Evolutionary conservation across 2,113 vertebrate species (phyloP).

Genomic region (Lonchura striata): DNA sequence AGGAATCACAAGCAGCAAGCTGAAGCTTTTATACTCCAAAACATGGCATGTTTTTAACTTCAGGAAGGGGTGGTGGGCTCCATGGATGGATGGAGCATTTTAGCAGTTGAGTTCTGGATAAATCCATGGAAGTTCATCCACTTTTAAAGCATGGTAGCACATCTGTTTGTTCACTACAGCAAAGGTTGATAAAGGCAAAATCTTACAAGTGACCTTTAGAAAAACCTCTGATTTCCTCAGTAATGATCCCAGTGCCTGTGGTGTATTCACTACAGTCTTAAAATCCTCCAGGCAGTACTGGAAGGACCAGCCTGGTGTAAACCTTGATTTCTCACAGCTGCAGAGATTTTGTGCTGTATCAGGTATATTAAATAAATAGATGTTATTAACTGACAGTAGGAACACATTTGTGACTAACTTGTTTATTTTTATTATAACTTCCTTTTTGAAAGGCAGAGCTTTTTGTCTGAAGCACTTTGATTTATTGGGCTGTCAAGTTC

Average conservation of each 20-base stretch:
- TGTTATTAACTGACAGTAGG: background rate
- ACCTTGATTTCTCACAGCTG: background rate
- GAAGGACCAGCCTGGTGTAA: background rate
- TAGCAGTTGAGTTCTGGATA: background rate
- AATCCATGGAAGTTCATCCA: background rate
- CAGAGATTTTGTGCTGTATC: background rate
- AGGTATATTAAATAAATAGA: background rate
- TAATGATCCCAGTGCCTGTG: background rate
- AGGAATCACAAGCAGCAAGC: background rate
- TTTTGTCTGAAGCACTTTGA: slow-evolving; percentile 3
- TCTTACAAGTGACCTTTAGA: background rate
- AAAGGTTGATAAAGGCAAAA: background rate
- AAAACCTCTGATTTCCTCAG: background rate
- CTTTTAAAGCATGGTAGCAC: background rate
- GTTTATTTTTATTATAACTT: background rate
- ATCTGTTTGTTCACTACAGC: background rate
- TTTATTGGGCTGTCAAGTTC: slow-evolving; percentile 25
- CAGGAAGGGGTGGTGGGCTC: background rate
- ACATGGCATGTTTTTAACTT: background rate
- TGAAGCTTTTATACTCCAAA: background rate
- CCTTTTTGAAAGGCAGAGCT: background rate
- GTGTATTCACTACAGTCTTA: background rate
- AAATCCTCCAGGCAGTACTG: background rate
- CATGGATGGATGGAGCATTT: background rate
- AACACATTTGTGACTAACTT: background rate